Percentiles rank a stretch among this genome's conserved stretches.
These are phyloP conservation scores for Drosophila picticornis DNA, from an alignment of 2,888 invertebrate species.

Conservation along the genomic window DNA sequence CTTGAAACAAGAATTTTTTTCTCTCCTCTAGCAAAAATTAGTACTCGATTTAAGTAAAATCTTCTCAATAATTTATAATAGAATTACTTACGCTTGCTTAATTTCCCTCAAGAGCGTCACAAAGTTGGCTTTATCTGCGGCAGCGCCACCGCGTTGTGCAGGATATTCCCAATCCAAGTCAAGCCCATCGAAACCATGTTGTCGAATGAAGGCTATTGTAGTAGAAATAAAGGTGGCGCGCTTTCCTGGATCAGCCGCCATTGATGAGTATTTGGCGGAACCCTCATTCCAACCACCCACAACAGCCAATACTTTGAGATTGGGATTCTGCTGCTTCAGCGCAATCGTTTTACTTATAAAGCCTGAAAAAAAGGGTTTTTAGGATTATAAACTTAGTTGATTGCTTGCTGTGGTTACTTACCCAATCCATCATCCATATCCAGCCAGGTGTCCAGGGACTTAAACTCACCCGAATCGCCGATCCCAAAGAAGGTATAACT, in stretches of 20 bases:
- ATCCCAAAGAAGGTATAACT: conserved; percentile 79
- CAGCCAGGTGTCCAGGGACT: conserved; percentile 68
- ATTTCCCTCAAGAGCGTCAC: conserved; percentile 69
- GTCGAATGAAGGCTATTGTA: conserved; percentile 90
- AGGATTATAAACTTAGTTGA: background rate
- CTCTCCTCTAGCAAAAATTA: background rate
- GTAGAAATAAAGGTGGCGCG: conserved; percentile 90
- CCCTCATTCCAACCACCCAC: conserved; percentile 98
- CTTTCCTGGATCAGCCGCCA: conserved; percentile 90
- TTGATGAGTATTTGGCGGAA: conserved; percentile 92
- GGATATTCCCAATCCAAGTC: conserved; percentile 98
- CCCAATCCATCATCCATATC: conserved; percentile 69
- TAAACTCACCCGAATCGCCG: conserved; percentile 53
- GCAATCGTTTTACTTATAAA: conserved; percentile 65
- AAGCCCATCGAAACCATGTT: conserved; percentile 93
- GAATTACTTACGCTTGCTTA: conserved; percentile 62
- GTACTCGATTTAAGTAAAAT: background rate
- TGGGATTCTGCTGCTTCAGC: conserved; percentile 66
- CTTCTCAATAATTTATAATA: background rate
- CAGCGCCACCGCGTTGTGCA: conserved; percentile 84
- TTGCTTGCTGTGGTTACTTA: conserved; percentile 25
- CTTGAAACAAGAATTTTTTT: background rate
- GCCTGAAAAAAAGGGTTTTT: conserved; percentile 21
- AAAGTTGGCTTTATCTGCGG: conserved; percentile 91
- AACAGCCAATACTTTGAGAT: conserved; percentile 90